Percentiles rank a stretch among this genome's conserved stretches.
Evolutionary conservation across 2,888 invertebrate genomes (phyloP).

Genomic region (Pachymerium ferrugineum): DNA sequence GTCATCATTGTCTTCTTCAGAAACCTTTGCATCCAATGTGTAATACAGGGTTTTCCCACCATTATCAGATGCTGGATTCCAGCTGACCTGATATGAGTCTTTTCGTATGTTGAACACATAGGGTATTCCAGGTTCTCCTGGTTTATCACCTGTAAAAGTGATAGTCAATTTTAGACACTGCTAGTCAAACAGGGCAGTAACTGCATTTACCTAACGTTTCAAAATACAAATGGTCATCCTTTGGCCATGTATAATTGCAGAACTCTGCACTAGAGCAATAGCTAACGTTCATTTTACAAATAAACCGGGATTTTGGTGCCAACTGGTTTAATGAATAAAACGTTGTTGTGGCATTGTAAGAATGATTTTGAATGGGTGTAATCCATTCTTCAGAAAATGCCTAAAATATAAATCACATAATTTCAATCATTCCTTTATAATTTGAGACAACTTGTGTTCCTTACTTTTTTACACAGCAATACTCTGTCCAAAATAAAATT

Average conservation of each 20-base stretch:
- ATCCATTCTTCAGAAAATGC: neutral
- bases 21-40: constrained; percentile 62
- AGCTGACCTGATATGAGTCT: constrained; percentile 69
- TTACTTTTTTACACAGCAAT: constrained; percentile 4
- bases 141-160: constrained; percentile 50
- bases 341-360: constrained; percentile 16
- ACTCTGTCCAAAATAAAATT: neutral
- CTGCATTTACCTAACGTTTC: constrained; percentile 63
- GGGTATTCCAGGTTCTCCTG: constrained; percentile 70
- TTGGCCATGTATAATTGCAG: constrained; percentile 63
- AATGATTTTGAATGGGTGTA: neutral
- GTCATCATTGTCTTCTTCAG: neutral
- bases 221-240: constrained; percentile 63
- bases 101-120: constrained; percentile 66
- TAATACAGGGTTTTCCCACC: constrained; percentile 70
- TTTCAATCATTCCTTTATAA: too few relatives aligned
- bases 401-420: neutral
- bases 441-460: too few relatives aligned
- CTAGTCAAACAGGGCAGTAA: neutral
- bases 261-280: constrained; percentile 57
- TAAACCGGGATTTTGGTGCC: constrained; percentile 69
- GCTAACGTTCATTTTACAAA: constrained; percentile 61
- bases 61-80: constrained; percentile 71
- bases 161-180: constrained; percentile 24
- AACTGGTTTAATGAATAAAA: constrained; percentile 49